phyloP scores from a whole-genome alignment of 2,888 invertebrate genomes.

The Drosophila helvetica region DNA sequence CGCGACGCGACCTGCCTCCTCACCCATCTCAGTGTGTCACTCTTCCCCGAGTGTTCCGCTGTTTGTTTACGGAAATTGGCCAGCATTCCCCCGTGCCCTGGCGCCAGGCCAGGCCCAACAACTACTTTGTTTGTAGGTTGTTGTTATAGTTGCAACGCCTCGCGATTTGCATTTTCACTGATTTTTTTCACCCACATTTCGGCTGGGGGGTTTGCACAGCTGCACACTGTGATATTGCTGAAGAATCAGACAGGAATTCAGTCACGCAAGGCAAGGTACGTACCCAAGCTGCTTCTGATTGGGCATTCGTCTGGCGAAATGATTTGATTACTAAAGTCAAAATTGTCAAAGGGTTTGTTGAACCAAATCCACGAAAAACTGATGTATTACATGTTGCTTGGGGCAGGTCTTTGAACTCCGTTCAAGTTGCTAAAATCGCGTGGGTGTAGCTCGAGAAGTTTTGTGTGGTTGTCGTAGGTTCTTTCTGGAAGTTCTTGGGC shows the following conservation, averaged over 20 bases:
- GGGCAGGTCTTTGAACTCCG: constrained; percentile 66
- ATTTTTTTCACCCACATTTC: constrained; percentile 55
- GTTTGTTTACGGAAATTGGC: constrained; percentile 53
- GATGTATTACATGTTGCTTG: constrained; percentile 53
- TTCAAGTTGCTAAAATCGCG: constrained; percentile 28
- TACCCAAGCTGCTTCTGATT: constrained; percentile 27
- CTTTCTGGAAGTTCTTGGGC: constrained; percentile 8
- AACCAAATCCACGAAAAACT: constrained; percentile 51
- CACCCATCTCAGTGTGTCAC: constrained; percentile 35
- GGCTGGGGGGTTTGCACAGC: constrained; percentile 3
- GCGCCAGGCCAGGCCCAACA: background rate
- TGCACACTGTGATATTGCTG: constrained; percentile 37
- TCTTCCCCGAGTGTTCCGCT: constrained; percentile 10
- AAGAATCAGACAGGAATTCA: constrained; percentile 39
- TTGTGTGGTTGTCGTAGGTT: constrained; percentile 31
- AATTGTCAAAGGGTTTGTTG: constrained; percentile 69
- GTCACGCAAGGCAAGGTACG: constrained; percentile 58
- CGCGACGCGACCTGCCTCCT: constrained; percentile 10
- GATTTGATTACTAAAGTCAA: constrained; percentile 57
- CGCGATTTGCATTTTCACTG: constrained; percentile 54
- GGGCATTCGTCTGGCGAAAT: constrained; percentile 24
- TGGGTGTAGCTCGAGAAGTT: constrained; percentile 24
- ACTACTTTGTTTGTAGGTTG: constrained; percentile 79
- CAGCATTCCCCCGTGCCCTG: constrained; percentile 11
- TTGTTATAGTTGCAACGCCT: constrained; percentile 81